Base-by-base conservation (phyloP, 2,888 invertebrate genomes). In the Lithophane ornitopus region DNA sequence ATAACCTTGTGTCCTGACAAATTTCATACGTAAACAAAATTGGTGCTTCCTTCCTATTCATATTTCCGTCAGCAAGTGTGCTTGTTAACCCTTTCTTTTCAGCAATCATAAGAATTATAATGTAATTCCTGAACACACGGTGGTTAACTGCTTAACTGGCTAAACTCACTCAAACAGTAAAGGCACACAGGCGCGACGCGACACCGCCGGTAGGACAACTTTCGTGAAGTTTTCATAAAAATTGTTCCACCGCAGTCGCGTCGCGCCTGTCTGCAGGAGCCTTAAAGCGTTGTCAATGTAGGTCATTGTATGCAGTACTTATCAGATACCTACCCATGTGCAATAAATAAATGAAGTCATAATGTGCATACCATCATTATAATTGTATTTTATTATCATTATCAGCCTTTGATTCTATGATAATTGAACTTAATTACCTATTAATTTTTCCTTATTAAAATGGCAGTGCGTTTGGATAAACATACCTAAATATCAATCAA, bases 271-370 rank as follows among this genome's bases (percentile, higher is more conserved):
- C 34, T 34, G 34, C 41, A 9, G 41, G 1, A 46, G 16, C 14
- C 46, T 46, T 19, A n/a, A n/a, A 52, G 0, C 28, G 28, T 81
- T 52, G 46, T 59, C 46, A 46, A 80, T 69, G 54, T 68, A 65
- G 59, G 65, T 74, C 58, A 69, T 54, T 80, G 58, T 68, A 44
- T 65, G 81, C 34, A 66, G 16, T n/a, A 16, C 68, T 69, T 69
- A 75, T 81, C 75, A 54, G 44, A 74, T 26, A 46, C 8, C 14
- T 34, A 73, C 26, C 14, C 26, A 46, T 26, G 22, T 65, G 63
- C 58, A 58, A 49, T 63, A 54, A 54, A 72, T 74, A 44, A 8
- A 59, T 44, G 34, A 22, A 52, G 19, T 54, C 44, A 34, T 19
- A 19, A 54, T 52, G 19, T 44, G 26, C 26, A 44, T n/a, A 52